phyloP scores from a whole-genome alignment of 2,888 invertebrate species.

The Scaptomyza cyrtandrae region DNA sequence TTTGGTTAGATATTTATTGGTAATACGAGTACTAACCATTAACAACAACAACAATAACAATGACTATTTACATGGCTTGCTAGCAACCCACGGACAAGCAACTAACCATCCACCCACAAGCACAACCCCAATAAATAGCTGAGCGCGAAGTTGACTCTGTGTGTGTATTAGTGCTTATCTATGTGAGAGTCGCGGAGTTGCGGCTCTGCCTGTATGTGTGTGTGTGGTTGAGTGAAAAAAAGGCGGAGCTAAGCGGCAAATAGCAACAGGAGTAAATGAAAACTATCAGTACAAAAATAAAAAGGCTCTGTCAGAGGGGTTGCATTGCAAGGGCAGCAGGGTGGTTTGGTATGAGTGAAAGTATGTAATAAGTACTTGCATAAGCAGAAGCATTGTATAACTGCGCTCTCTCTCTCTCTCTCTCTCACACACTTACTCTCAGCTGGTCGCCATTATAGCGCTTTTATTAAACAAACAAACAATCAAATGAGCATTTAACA shows the following conservation, averaged over 20 bases:
- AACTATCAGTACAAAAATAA: conserved; percentile 16
- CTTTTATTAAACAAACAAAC: conserved; percentile 61
- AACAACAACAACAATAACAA: conserved; percentile 4
- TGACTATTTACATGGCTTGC: neutral
- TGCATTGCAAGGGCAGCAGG: conserved; percentile 29
- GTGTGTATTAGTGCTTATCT: conserved; percentile 77
- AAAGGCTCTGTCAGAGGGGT: conserved; percentile 27
- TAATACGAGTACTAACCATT: conserved; percentile 22
- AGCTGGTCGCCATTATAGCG: conserved; percentile 58
- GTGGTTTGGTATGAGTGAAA: conserved; percentile 20
- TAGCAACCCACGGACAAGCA: conserved; percentile 18
- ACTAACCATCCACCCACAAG: conserved; percentile 61
- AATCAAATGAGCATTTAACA: conserved; percentile 58
- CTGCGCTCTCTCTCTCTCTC: conserved; percentile 1
- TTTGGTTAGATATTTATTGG: conserved; percentile 38
- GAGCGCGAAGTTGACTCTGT: neutral
- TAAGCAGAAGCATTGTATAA: conserved; percentile 2
- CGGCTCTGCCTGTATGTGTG: neutral
- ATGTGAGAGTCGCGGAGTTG: conserved; percentile 54
- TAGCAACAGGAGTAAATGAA: conserved; percentile 50
- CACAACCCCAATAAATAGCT: conserved; percentile 33
- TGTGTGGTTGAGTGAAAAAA: conserved; percentile 45
- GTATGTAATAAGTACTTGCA: neutral
- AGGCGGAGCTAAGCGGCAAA: conserved; percentile 74
- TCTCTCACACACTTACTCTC: conserved; percentile 15